Evolutionary conservation across 2,797 vertebrate species (phyloP).

Genomic region (Synanceia verrucosa): DNA sequence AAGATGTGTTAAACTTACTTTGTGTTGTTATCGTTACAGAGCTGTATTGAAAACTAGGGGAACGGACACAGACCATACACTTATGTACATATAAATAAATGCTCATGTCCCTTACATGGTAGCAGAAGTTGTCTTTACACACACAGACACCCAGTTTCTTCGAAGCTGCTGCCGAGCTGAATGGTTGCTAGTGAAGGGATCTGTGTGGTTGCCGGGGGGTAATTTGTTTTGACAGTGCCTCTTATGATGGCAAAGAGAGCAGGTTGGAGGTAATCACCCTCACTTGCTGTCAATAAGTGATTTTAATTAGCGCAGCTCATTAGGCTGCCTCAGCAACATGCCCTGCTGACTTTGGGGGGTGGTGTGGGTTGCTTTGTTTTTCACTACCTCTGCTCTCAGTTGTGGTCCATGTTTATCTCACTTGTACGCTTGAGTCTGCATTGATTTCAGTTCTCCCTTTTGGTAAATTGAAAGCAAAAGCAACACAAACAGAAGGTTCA

Average conservation of each 20-base stretch:
- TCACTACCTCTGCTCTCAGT: constrained; percentile 44
- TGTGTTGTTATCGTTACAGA: constrained; percentile 44
- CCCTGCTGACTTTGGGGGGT: constrained; percentile 65
- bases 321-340: constrained; percentile 75
- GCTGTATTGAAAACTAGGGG: constrained; percentile 35
- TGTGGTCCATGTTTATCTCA: constrained; percentile 47
- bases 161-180: constrained; percentile 20
- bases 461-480: constrained; percentile 25
- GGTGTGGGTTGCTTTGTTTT: constrained; percentile 55
- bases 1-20: constrained; percentile 37
- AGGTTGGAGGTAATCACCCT: constrained; percentile 80
- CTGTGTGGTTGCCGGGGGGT: constrained; percentile 61
- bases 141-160: constrained; percentile 23
- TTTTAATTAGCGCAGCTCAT: constrained; percentile 86
- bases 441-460: constrained; percentile 28
- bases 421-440: not conserved
- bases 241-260: constrained; percentile 73
- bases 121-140: constrained; percentile 27
- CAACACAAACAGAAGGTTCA: not conserved
- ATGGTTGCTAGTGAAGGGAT: constrained; percentile 55
- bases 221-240: constrained; percentile 83
- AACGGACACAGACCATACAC: constrained; percentile 6
- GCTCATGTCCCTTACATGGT: constrained; percentile 17
- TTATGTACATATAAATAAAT: constrained; percentile 6
- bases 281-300: constrained; percentile 83